Evolutionary conservation across 2,113 vertebrate species (phyloP).

Genomic region (Bucco capensis): DNA sequence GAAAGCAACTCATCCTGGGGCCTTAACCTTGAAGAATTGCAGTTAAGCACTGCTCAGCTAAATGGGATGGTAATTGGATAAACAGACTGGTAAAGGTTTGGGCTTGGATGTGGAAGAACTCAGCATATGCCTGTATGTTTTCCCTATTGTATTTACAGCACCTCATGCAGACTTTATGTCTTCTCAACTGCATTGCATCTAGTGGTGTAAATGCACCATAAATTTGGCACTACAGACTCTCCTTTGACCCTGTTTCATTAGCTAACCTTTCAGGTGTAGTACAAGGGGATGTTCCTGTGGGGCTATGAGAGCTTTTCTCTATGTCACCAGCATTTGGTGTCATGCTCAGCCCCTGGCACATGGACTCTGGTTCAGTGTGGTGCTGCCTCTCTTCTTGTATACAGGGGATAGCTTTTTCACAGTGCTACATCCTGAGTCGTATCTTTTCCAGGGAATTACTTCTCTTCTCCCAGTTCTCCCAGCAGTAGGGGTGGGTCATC

Average conservation of each 20-base stretch:
- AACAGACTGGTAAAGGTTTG: not conserved
- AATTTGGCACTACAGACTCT: not conserved
- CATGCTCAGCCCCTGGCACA: not conserved
- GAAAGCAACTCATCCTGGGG: not conserved
- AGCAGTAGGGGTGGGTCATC: not conserved
- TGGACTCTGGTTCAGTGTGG: not conserved
- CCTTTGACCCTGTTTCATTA: not conserved
- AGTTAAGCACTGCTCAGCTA: conserved; percentile 27
- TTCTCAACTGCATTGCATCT: fast-evolving
- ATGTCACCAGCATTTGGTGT: not conserved
- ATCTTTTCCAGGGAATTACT: not conserved
- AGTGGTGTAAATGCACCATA: not conserved
- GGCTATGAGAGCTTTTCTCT: not conserved
- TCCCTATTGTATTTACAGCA: not conserved
- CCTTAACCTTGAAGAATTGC: conserved; percentile 27
- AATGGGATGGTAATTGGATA: conserved; percentile 33
- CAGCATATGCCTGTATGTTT: not conserved
- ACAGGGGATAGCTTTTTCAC: not conserved
- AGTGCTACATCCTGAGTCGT: fast-evolving
- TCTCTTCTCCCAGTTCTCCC: not conserved
- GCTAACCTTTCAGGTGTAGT: not conserved
- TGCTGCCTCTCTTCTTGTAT: not conserved
- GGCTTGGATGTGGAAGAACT: not conserved
- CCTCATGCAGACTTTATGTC: not conserved
- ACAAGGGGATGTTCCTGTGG: not conserved